Evolutionary conservation across 2,888 invertebrate genomes (phyloP), one percentile per base, ranked within the genome.

Genomic region (Anoplius nigerrimus): DNA sequence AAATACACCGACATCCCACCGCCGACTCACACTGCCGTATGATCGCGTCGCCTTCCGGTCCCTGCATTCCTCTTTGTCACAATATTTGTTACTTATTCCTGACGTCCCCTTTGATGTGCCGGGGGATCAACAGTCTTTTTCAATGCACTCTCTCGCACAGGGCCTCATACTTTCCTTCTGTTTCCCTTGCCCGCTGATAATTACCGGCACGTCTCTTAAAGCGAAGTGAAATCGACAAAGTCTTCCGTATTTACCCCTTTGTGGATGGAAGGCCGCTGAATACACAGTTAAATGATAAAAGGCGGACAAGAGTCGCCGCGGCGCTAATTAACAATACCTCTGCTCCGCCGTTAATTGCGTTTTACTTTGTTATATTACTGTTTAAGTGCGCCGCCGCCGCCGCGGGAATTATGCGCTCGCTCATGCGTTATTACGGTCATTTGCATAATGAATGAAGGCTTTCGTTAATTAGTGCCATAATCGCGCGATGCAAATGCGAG

Each of bases 401-500:
- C 64, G 62, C 74, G 81, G 76, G 81, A 82, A 83, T 84, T 79
- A 79, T 80, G 78, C 80, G 78, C 78, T 73, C 81, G 76, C 78
- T 84, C 80, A 75, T 82, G 80, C 83, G 79, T 82, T 82, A 81
- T 84, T 84, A 81, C 80, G 78, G 73, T 75, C 75, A 86, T 86
- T 86, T 84, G 80, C 85, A 86, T 86, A 86, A 86, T 86, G 82
- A 86, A 86, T 84, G 81, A 84, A 81, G 81, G 80, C 80, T 81
- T 80, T 79, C 81, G 81, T 84, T 85, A 82, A 82, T 83, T 84
- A 82, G 82, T 79, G 78, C 79, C 73, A 79, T 79, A 82, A 84
- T 84, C 81, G 79, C 76, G 70, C 73, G 78, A 82, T 84, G 82
- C 80, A 82, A 82, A 81, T 82, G 75, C 74, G 72, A 77, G 79